Percentiles rank a stretch among this genome's conserved stretches.
phyloP scores from a whole-genome alignment of 2,113 vertebrate genomes.

The Chaetura pelagica region DNA sequence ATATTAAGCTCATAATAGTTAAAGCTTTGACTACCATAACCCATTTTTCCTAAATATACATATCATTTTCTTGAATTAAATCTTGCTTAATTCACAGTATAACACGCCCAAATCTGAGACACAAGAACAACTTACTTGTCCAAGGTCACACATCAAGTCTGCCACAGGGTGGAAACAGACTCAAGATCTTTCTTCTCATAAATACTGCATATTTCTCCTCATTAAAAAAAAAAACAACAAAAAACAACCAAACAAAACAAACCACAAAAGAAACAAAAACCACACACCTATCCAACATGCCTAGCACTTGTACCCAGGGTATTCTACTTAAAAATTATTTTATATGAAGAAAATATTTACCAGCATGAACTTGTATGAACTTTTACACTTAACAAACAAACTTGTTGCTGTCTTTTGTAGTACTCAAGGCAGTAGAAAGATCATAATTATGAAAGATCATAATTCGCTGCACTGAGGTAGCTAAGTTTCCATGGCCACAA shows the following conservation, averaged over 20 bases:
- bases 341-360: neutral
- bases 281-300: neutral
- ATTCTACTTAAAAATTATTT: neutral
- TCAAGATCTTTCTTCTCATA: neutral
- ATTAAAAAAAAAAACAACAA: neutral
- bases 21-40: slow-evolving; percentile 31
- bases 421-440: neutral
- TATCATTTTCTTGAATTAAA: neutral
- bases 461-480: neutral
- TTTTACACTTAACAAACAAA: neutral
- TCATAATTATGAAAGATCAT: neutral
- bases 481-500: neutral
- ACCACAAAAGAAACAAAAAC: too few relatives aligned
- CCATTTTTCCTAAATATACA: neutral
- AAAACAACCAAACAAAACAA: too few relatives aligned
- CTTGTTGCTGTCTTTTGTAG: neutral
- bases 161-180: neutral
- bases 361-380: neutral
- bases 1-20: slow-evolving; percentile 18
- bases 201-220: neutral
- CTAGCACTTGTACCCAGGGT: neutral
- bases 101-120: neutral
- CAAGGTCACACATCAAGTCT: neutral
- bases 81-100: neutral
- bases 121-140: neutral